Conservation (phyloP, 2,888 invertebrate species). For the Agrochola macilenta region DNA sequence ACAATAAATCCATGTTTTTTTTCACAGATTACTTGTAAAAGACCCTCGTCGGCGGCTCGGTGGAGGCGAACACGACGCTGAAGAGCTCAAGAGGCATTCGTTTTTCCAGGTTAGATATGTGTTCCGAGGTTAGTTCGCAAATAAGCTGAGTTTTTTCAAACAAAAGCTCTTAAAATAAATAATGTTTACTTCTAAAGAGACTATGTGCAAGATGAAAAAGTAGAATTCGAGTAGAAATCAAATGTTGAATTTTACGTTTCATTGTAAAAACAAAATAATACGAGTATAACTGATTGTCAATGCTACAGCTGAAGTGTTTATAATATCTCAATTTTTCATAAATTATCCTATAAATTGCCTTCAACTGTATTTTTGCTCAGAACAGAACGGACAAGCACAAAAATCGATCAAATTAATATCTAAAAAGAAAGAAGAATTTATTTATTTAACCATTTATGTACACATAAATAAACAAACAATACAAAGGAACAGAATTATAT, state of each 20-base stretch:
- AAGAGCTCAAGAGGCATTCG: slow-evolving; percentile 96
- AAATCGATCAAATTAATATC: background rate
- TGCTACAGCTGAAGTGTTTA: background rate
- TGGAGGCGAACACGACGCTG: slow-evolving; percentile 95
- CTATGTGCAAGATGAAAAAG: background rate
- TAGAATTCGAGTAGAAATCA: background rate
- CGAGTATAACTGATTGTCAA: background rate
- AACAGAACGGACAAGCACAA: background rate
- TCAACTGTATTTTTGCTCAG: background rate
- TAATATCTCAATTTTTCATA: background rate
- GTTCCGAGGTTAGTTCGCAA: slow-evolving; percentile 62
- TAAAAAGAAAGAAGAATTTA: background rate
- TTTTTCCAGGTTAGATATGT: slow-evolving; percentile 94
- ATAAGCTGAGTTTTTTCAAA: background rate
- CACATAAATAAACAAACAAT: too few species aligned
- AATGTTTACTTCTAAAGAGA: background rate
- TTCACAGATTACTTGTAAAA: slow-evolving; percentile 94
- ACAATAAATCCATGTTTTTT: background rate
- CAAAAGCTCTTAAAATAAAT: background rate
- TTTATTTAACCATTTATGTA: too few species aligned
- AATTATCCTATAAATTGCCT: background rate
- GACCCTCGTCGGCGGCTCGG: slow-evolving; percentile 97
- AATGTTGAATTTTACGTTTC: too few species aligned
- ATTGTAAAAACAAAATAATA: background rate
- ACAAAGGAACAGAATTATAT: too few species aligned